These are phyloP conservation scores for Nasonia longicornis DNA, from an alignment of 1,140 invertebrate genomes.

Conservation along the genomic window DNA sequence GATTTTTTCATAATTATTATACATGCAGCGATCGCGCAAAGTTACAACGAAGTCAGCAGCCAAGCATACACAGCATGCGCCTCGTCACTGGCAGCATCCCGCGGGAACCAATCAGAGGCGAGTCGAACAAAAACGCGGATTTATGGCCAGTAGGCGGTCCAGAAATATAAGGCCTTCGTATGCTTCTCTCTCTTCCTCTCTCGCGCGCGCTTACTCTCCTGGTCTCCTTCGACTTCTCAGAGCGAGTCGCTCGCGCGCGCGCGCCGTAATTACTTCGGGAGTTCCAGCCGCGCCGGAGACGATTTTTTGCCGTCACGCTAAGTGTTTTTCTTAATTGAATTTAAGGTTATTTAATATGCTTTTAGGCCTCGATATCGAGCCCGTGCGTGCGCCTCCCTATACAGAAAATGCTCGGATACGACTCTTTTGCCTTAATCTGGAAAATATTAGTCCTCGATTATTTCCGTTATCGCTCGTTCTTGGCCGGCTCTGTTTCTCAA, in stretches of 20 bases:
- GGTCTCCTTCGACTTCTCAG: not conserved
- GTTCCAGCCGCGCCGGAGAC: conserved; percentile 52
- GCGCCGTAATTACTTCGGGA: conserved; percentile 63
- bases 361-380: conserved; percentile 48
- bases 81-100: conserved; percentile 48
- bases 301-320: conserved; percentile 58
- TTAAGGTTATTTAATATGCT: conserved; percentile 67
- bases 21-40: not conserved
- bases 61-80: conserved; percentile 46
- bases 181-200: not conserved
- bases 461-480: not conserved
- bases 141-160: conserved; percentile 61
- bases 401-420: not conserved
- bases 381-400: conserved; percentile 3
- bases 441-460: conserved; percentile 22
- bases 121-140: conserved; percentile 59
- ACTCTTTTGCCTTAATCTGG: conserved; percentile 1
- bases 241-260: conserved; percentile 41
- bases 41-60: conserved; percentile 47
- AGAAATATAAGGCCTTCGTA: conserved; percentile 42
- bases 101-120: conserved; percentile 57
- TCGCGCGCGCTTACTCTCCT: not conserved
- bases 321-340: conserved; percentile 67
- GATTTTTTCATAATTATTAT: not conserved
- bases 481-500: not conserved